Evolutionary conservation across 2,888 invertebrate species (phyloP).

Genomic region (Megamerina dolium): DNA sequence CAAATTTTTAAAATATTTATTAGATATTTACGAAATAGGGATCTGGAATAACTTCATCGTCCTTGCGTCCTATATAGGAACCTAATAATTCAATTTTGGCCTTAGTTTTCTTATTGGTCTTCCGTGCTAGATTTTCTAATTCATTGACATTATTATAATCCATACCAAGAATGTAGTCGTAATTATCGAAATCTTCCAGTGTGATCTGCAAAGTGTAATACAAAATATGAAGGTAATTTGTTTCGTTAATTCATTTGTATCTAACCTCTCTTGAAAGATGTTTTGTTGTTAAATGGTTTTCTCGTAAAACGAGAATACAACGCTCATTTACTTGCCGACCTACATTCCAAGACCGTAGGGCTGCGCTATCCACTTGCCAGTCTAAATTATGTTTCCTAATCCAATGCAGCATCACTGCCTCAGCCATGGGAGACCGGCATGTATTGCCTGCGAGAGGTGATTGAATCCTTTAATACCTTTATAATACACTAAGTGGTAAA

Average conservation of each 20-base stretch:
- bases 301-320: slow-evolving; percentile 54
- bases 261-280: slow-evolving; percentile 59
- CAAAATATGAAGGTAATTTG: too few relatives aligned
- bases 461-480: not conserved
- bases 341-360: slow-evolving; percentile 76
- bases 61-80: slow-evolving; percentile 66
- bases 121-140: slow-evolving; percentile 47
- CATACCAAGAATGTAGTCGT: slow-evolving; percentile 91
- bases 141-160: slow-evolving; percentile 75
- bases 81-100: slow-evolving; percentile 75
- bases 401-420: slow-evolving; percentile 66
- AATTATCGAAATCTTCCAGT: slow-evolving; percentile 65
- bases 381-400: slow-evolving; percentile 41
- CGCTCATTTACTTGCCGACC: slow-evolving; percentile 70
- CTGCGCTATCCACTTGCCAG: slow-evolving; percentile 88
- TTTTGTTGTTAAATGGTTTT: slow-evolving; percentile 56
- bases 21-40: slow-evolving; percentile 74
- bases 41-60: slow-evolving; percentile 73
- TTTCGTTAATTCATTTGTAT: not conserved
- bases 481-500: not conserved
- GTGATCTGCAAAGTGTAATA: slow-evolving; percentile 55
- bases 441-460: slow-evolving; percentile 68
- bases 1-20: slow-evolving; percentile 1
- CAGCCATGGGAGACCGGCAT: slow-evolving; percentile 91
- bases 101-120: slow-evolving; percentile 56